Conservation (phyloP, 2,888 invertebrate genomes). For the Harpagoxenus sublaevis region DNA sequence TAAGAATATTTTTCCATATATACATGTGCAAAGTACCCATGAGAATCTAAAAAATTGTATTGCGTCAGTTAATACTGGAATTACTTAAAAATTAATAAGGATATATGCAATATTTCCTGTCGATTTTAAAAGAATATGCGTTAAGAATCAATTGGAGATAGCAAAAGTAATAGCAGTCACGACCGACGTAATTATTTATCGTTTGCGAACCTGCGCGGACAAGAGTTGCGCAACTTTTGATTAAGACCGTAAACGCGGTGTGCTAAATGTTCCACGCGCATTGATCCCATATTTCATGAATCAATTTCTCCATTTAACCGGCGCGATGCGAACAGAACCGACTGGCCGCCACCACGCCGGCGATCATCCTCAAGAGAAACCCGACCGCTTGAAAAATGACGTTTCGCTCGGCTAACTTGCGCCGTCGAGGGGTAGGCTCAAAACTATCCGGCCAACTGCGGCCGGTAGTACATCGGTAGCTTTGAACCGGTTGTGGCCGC, state of each 20-base stretch:
- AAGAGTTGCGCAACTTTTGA: conserved; percentile 39
- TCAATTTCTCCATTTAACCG: conserved; percentile 64
- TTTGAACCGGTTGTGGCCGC: conserved; percentile 62
- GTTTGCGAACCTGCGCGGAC: conserved; percentile 3
- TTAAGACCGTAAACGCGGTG: conserved; percentile 51
- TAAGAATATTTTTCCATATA: background rate
- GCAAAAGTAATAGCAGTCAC: conserved; percentile 38
- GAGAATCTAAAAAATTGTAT: background rate
- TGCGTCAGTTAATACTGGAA: background rate
- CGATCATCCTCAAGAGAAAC: conserved; percentile 38
- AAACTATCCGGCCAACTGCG: conserved; percentile 35
- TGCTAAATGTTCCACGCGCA: conserved; percentile 46
- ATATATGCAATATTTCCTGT: background rate
- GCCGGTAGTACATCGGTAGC: conserved; percentile 65
- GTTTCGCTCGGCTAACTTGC: conserved; percentile 67
- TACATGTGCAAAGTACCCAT: background rate
- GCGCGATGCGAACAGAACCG: conserved; percentile 45
- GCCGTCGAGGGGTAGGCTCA: conserved; percentile 31
- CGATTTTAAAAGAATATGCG: background rate
- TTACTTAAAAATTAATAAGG: background rate
- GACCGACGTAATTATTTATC: conserved; percentile 43
- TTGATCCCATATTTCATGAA: conserved; percentile 64
- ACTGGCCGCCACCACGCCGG: conserved; percentile 27
- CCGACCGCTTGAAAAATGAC: conserved; percentile 66
- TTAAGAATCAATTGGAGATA: conserved; percentile 29